Evolutionary conservation across 2,797 vertebrate genomes (phyloP), one percentile per base, ranked within the genome.

Genomic region (Falco novaeseelandiae): DNA sequence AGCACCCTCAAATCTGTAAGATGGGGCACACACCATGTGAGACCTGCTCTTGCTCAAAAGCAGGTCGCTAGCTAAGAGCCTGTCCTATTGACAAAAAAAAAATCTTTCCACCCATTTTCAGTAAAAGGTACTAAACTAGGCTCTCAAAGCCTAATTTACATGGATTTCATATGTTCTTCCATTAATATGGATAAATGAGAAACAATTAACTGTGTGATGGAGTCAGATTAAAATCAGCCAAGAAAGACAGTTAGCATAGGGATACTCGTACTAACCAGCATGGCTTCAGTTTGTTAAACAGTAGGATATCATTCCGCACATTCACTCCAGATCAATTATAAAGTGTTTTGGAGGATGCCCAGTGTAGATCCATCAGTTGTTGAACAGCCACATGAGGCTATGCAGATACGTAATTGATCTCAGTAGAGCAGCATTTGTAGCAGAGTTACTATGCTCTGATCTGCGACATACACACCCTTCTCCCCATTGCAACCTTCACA

Each of bases 141-240:
- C 30, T 83, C 40, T 63, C 1, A 0, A 7, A 65, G 46, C 14
- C 32, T 81, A 57, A 86, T 83, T 93, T 78, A 30, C 49, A 90
- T 78, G 51, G 36, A 69, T 92, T 94, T 95, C 66, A 27, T 82
- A 84, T 32, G 32, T 87, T 82, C 62, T 69, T 76, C 51, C 48
- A 54, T 73, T 93, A 86, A 95, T 87, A 90, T 21, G 77, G 58
- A 87, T 93, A 96, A 93, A 93, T 82, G 86, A 55, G 87, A 73
- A 78, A 84, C 77, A 87, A 84, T 93, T 93, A 93, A 46, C 54
- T 55, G 40, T 19, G 57, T 78, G 65, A 86, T 69, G 38, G 54
- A 78, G 76, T 42, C 42, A 62, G 83, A 90, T 94, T 81, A 95
- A 89, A 94, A 86, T 74, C 73, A 94, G 26, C 27, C 61, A 48